These are phyloP conservation scores for Morone saxatilis DNA, from an alignment of 2,113 vertebrate species.

Conservation along the genomic window DNA sequence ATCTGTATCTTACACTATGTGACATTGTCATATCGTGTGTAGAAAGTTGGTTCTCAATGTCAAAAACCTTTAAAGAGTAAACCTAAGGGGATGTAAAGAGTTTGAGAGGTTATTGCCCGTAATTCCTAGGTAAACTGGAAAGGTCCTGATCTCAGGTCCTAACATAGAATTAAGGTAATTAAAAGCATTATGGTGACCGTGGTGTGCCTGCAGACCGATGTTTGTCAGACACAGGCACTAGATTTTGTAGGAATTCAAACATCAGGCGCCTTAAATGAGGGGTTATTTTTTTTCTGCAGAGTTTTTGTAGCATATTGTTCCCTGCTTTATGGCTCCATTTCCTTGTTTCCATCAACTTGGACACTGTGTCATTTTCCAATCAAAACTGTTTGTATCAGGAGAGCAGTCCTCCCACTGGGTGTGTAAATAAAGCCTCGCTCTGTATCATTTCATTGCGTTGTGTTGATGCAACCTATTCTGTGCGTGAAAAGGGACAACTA, in stretches of 20 bases:
- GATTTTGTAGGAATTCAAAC: constrained; percentile 67
- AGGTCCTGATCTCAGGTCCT: constrained; percentile 59
- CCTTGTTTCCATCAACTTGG: constrained; percentile 56
- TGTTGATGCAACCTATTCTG: constrained; percentile 51
- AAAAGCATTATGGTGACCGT: constrained; percentile 69
- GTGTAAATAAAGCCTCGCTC: constrained; percentile 69
- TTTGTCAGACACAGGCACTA: constrained; percentile 74
- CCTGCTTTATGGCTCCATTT: constrained; percentile 58
- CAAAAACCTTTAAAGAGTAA: constrained; percentile 12
- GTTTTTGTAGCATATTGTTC: constrained; percentile 70
- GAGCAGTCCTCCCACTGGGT: constrained; percentile 63
- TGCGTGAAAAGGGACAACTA: constrained; percentile 29
- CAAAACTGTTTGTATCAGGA: constrained; percentile 74
- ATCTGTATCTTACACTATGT: not conserved
- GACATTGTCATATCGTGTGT: not conserved
- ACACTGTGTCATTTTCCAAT: constrained; percentile 75
- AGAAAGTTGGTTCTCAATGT: constrained; percentile 4
- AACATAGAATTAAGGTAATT: constrained; percentile 80
- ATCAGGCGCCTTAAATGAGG: constrained; percentile 74
- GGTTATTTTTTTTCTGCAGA: constrained; percentile 60
- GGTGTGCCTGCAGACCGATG: constrained; percentile 72
- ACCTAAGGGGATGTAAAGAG: constrained; percentile 35
- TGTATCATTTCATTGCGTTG: constrained; percentile 65
- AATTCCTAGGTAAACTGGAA: constrained; percentile 68
- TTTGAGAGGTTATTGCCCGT: constrained; percentile 55